Base-by-base conservation (phyloP, 2,797 vertebrate species). In the Girardinus metallicus region DNA sequence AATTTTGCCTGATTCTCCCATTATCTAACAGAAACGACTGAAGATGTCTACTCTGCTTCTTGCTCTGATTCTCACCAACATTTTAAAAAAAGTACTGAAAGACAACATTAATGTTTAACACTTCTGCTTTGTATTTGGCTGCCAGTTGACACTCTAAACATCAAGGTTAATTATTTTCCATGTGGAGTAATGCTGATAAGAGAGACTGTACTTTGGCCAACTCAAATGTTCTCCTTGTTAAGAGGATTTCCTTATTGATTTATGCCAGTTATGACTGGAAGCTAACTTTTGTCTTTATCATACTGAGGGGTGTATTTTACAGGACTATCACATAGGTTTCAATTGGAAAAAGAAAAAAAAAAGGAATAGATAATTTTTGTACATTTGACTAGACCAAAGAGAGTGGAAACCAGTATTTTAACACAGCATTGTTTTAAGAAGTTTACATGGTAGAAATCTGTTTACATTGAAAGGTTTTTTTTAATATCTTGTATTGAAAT, bases 131-230 rank as follows among this genome's bases (percentile, higher is more conserved):
- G 39, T 41, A 26, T 43, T 34, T 64, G 36, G 62, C 62, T 66
- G 34, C 18, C 9, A 39, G 62, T 66, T 39, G 12, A 44, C 21
- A 26, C 11, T n/a, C 39, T 44, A n/a, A 29, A 29, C 5, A 15
- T 26, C 39, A n/a, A 41, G 41, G 68, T 71, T 71, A 71, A 71
- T 71, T n/a, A 71, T 71, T 71, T 71, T 29, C 68, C 36, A 44
- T n/a, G 41, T 44, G 68, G 39, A 44, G 36, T 44, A 44, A 43
- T 66, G 21, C 18, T 43, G 68, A 71, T 71, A 44, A 71, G 41
- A 71, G 12, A 16, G 26, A 15, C 26, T 44, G 41, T 29, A 43
- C 68, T 71, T 71, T 43, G 41, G 68, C 23, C 68, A 29, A n/a
- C 68, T n/a, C 41, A 44, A 8, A 71, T 66, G 39, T n/a, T 71